Evolutionary conservation across 2,797 vertebrate genomes (phyloP).

Genomic region (Mormyrus hasselquistii): DNA sequence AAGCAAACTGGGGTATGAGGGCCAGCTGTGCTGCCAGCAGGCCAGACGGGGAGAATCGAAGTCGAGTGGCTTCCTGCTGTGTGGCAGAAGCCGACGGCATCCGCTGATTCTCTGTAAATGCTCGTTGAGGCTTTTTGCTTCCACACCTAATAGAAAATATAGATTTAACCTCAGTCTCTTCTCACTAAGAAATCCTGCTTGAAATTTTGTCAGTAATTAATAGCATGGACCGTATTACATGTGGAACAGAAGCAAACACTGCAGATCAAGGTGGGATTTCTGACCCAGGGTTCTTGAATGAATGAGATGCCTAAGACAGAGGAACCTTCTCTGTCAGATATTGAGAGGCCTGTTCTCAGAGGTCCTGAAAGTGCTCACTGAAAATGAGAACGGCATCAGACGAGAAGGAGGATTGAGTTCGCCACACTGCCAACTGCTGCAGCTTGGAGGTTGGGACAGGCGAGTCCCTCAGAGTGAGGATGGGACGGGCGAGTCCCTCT

Average conservation of each 20-base stretch:
- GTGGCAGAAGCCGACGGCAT: not conserved
- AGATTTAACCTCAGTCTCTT: not conserved
- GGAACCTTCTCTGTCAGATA: not conserved
- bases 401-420: not conserved
- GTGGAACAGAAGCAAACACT: not conserved
- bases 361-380: not conserved
- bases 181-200: not conserved
- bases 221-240: not conserved
- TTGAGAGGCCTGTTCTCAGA: not conserved
- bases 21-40: slow-evolving; percentile 2
- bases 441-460: not conserved
- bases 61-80: not conserved
- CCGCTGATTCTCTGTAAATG: not conserved
- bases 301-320: not conserved
- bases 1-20: not conserved
- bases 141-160: not conserved
- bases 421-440: not conserved
- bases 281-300: not conserved
- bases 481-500: too few relatives aligned
- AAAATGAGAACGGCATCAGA: not conserved
- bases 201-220: not conserved
- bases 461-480: too few relatives aligned
- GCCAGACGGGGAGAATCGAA: not conserved
- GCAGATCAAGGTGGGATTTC: not conserved
- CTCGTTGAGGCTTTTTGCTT: not conserved